Base-by-base conservation (phyloP, 2,797 vertebrate genomes). In the Coracias cyanogaster region DNA sequence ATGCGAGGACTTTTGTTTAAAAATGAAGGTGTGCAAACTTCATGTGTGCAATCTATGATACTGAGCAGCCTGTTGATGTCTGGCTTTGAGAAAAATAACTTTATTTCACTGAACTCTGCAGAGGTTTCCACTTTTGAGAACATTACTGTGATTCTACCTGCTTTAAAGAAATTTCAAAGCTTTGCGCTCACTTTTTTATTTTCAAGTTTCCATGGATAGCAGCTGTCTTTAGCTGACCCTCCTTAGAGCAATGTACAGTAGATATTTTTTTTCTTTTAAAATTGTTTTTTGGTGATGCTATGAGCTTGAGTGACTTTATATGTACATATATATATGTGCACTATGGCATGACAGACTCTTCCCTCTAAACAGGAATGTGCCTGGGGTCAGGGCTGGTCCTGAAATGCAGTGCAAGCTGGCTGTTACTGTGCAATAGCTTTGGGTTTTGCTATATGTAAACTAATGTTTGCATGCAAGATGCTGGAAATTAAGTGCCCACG, bases 261-360 rank as follows among this genome's bases (percentile, higher is more conserved):
- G 55, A 46, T 16, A 6, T 16, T 4, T 41, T 21, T 46, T 6
- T 26, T 49, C 41, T 43, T 43, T 18, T n/a, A 33, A 46, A 15
- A 14, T 39, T 28, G 12, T 43, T 8, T 54, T 71, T 25, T 31
- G 46, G 28, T 62, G 58, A 41, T 76, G 28, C 15, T 66, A 11
- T 0, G 0, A 41, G 22, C n/a, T 70, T 13, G 33, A 54, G 54
- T 54, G 80, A 52, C 25, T 86, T 48, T 18, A 7, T 1, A 3
- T 54, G 3, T n/a, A 3, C 3, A 0, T 67, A 2, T 67, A 2
- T 12, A 2, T 69, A 15, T 5, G 6, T 29, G n/a, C 7, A 5
- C 31, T 26, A 3, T 37, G 41, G 12, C 18, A 14, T 16, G 28
- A 45, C 2, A 45, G 31, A 26, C 55, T 61, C 15, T 69, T 62